A percentile compares a stretch with the other conserved stretches of the same genome.
phyloP scores from a whole-genome alignment of 2,113 vertebrate species.

The pig (Sus scrofa) region T2T-Sscrofa CM000817.6:97786501-97787000 shows the following conservation, averaged over 20 bases:
- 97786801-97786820: too few relatives aligned
- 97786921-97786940: conserved; percentile 35
- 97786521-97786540: not conserved
- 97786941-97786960: not conserved
- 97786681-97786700: fast-evolving
- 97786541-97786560: not conserved
- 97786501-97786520: not conserved
- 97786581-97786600: not conserved
- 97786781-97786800: not conserved
- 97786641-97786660: not conserved
- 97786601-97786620: fast-evolving
- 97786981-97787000: not conserved
- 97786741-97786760: not conserved
- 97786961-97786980: not conserved
- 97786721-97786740: fast-evolving
- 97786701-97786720: not conserved
- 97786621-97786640: fast-evolving
- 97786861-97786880: not conserved
- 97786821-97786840: not conserved
- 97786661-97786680: not conserved
- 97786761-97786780: not conserved
- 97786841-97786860: too few relatives aligned
- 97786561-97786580: not conserved
- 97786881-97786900: not conserved
- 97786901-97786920: not conserved